Percentiles rank a stretch among this genome's conserved stretches.
These are phyloP conservation scores for Watersipora subatra DNA, from an alignment of 1,140 invertebrate species.

Conservation along the genomic window DNA sequence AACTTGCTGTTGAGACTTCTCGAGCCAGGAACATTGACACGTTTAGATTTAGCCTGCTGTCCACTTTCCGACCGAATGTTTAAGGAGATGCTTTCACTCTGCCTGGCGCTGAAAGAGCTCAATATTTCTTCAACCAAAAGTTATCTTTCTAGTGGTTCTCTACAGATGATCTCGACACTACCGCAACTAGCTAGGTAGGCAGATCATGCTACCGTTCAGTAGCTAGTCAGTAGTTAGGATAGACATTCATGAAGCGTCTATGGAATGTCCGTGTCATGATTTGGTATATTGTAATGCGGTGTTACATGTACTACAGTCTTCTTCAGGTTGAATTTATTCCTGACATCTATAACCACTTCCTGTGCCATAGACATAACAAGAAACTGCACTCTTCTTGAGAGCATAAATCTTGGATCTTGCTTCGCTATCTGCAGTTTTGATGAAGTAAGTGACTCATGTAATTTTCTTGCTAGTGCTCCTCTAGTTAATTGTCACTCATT, in stretches of 20 bases:
- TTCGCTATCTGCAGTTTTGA: conserved; percentile 22
- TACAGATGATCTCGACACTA: background rate
- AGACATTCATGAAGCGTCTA: no score
- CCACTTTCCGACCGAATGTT: conserved; percentile 53
- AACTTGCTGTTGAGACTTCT: background rate
- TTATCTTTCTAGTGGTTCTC: background rate
- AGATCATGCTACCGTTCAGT: background rate
- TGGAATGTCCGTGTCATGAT: background rate
- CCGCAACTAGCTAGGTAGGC: background rate
- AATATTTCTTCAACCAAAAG: background rate
- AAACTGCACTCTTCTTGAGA: conserved; percentile 22
- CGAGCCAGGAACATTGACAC: conserved; percentile 43
- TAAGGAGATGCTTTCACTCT: conserved; percentile 48
- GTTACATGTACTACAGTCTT: background rate
- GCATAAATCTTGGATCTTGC: conserved; percentile 35
- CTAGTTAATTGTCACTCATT: no score
- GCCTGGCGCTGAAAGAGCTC: conserved; percentile 51
- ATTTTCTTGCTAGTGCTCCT: no score
- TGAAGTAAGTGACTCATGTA: no score
- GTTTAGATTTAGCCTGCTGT: conserved; percentile 59
- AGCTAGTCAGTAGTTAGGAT: no score
- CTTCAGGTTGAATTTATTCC: conserved; percentile 56
- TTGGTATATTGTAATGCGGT: background rate
- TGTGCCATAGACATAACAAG: conserved; percentile 19
- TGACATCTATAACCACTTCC: conserved; percentile 45